phyloP scores from a whole-genome alignment of 2,113 vertebrate species.

The Cheirogaleus medius region DNA sequence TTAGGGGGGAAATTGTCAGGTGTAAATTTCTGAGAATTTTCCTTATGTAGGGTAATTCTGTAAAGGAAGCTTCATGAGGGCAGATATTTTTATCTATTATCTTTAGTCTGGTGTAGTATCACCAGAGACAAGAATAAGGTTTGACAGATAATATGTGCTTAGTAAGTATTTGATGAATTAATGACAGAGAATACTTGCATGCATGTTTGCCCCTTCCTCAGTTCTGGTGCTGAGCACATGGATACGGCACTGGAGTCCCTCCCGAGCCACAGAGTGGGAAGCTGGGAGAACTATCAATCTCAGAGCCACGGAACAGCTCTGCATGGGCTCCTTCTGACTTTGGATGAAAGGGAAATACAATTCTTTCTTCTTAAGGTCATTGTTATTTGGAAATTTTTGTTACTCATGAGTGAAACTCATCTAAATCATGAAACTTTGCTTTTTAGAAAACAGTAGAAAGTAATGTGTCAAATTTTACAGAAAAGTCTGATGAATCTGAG shows the following conservation, averaged over 20 bases:
- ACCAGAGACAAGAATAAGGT: background rate
- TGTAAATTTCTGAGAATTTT: background rate
- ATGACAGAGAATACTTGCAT: background rate
- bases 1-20: background rate
- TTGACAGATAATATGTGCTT: background rate
- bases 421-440: background rate
- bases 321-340: background rate
- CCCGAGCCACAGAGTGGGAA: background rate
- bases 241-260: background rate
- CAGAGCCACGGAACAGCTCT: background rate
- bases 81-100: background rate
- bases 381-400: background rate
- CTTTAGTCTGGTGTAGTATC: background rate
- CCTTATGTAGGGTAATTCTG: background rate
- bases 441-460: background rate
- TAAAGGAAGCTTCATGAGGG: background rate
- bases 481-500: background rate
- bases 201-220: background rate
- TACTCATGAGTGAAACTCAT: background rate
- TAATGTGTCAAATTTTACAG: background rate
- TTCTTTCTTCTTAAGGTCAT: background rate
- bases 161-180: background rate
- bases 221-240: background rate
- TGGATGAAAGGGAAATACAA: background rate
- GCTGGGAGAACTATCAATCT: background rate